Evolutionary conservation across 2,888 invertebrate species (phyloP), one percentile per base, ranked within the genome.

Genomic region (Chrysolina americana): DNA sequence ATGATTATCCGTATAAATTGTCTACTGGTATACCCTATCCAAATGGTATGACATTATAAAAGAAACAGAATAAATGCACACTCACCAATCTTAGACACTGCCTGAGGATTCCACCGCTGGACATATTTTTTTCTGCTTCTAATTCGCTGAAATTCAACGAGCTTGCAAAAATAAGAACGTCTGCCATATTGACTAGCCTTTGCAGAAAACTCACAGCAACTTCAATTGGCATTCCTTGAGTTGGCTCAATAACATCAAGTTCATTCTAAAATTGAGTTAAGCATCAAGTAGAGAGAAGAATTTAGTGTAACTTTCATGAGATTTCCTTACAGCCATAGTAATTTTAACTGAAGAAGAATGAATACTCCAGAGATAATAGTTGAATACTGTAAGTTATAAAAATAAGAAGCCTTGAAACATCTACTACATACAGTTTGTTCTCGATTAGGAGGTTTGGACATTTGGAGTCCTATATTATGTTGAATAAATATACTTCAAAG

Each of bases 121-220:
- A 98, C 99, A 99, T 99, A 87, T 99, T 99, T 89, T 99, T 99
- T 89, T 99, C 99, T 0, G 98, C 97, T 89, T 99, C 99, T 62
- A 99, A 89, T 88, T 99, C 99, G 36, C 96, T 96, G 86, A 99
- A 99, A 90, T 98, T 98, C 73, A 99, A 91, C 2, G 98, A 97
- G 85, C 98, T 98, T 73, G 99, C 98, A 90, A 99, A 99, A 83
- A 99, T 98, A 41, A 99, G 92, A 62, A 99, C 98, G 86, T 99
- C 99, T 0, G 98, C 98, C 96, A 99, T 96, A 87, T 98, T 97
- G 83, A 99, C 98, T 80, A 99, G 92, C 73, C 99, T 92, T 87
- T 98, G 98, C n/a, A 99, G 92, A 89, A 99, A 98, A 11, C 97
- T 96, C 17, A 99, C 98, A 0, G 99, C 99, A 73, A 98, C 97